Conservation (phyloP, 2,113 vertebrate species). For the Stictonetta naevosa region DNA sequence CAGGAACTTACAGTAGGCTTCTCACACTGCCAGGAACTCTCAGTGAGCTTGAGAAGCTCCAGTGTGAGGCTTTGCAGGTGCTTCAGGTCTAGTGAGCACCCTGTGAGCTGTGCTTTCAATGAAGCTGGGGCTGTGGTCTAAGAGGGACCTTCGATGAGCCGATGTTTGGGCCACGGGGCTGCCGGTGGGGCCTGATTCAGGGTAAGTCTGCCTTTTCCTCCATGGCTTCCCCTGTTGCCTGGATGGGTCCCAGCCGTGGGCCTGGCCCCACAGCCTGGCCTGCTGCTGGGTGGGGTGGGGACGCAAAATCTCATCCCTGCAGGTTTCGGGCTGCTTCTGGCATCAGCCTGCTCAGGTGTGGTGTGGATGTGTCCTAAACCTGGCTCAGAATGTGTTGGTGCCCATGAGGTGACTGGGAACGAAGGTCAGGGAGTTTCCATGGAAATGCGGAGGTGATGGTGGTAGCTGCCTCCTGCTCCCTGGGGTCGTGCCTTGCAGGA, state of each 20-base stretch:
- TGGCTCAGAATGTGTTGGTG: not conserved
- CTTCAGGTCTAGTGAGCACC: not conserved
- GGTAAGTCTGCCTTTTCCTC: not conserved
- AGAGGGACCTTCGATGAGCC: not conserved
- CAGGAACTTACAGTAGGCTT: not conserved
- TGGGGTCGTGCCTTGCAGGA: not conserved
- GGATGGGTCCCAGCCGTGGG: not conserved
- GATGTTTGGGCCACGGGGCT: not conserved
- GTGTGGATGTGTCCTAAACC: not conserved
- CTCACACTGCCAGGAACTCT: not conserved
- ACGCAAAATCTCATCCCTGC: not conserved
- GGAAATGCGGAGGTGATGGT: not conserved
- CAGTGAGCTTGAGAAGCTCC: not conserved
- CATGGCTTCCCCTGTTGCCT: not conserved
- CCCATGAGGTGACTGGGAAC: not conserved
- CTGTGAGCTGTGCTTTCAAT: not conserved
- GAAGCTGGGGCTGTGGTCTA: not conserved
- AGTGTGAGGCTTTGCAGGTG: not conserved
- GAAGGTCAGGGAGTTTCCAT: not conserved
- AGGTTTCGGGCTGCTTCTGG: not conserved
- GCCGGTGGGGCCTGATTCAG: not conserved
- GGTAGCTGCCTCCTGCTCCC: conserved; percentile 9
- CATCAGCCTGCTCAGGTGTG: not conserved
- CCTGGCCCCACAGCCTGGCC: not conserved
- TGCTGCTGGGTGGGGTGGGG: not conserved